A percentile compares a stretch with the other conserved stretches of the same genome.
These are phyloP conservation scores for Silurus aristotelis DNA, from an alignment of 2,797 vertebrate species.

Conservation along the genomic window DNA sequence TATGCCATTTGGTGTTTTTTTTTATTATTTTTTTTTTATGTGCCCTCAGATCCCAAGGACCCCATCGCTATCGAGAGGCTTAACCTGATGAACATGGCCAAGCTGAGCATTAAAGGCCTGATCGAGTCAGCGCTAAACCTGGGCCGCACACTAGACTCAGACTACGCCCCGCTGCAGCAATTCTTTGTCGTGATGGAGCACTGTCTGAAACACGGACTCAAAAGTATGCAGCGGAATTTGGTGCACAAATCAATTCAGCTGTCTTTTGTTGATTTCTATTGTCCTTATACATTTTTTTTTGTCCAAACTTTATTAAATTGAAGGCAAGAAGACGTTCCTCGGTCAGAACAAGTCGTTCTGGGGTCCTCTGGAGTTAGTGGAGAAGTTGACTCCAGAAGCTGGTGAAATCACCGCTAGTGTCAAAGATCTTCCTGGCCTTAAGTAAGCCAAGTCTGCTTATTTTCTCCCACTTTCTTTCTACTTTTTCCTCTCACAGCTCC, in stretches of 20 bases:
- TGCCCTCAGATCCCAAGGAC: conserved; percentile 91
- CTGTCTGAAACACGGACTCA: conserved; percentile 94
- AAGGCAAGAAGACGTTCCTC: conserved; percentile 97
- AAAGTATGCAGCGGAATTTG: conserved; percentile 75
- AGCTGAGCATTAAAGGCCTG: conserved; percentile 96
- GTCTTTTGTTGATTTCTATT: background rate
- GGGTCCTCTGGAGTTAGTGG: conserved; percentile 96
- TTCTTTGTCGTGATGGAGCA: conserved; percentile 99
- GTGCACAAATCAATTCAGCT: background rate
- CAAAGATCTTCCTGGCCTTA: conserved; percentile 96
- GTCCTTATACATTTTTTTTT: background rate
- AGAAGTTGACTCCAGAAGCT: conserved; percentile 96
- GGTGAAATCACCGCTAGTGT: conserved; percentile 97
- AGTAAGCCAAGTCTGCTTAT: conserved; percentile 73
- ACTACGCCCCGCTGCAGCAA: conserved; percentile 97
- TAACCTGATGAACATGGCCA: conserved; percentile 99
- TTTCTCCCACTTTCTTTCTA: background rate
- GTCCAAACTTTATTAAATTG: background rate
- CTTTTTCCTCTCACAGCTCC: too few relatives aligned
- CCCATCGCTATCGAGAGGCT: conserved; percentile 96
- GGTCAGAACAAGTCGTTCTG: conserved; percentile 99
- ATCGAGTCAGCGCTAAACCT: conserved; percentile 96
- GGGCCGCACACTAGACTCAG: conserved; percentile 92
- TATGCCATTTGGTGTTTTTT: background rate
- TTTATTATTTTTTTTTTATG: background rate